Evolutionary conservation across 2,888 invertebrate species (phyloP).

Genomic region (Mythimna impura): DNA sequence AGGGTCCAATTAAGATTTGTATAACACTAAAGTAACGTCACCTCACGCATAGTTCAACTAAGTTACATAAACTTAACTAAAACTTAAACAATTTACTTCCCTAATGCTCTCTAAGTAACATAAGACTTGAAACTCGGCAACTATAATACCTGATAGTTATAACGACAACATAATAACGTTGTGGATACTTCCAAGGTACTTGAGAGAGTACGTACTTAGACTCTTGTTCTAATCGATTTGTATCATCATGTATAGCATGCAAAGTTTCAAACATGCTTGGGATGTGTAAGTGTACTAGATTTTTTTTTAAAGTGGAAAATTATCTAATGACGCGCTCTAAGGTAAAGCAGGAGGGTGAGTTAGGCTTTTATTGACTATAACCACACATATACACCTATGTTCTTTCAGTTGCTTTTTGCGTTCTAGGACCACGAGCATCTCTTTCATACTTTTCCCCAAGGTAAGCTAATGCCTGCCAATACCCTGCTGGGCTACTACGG

Average conservation of each 20-base stretch:
- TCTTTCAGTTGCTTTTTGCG: too few species aligned
- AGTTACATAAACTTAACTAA: not conserved
- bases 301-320: too few species aligned
- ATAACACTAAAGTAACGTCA: not conserved
- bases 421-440: too few species aligned
- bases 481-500: too few species aligned
- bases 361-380: too few species aligned
- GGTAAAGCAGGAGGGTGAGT: too few species aligned
- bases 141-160: slow-evolving; percentile 24
- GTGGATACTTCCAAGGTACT: not conserved
- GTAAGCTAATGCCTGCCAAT: too few species aligned
- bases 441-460: too few species aligned
- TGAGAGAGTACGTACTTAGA: not conserved
- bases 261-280: not conserved
- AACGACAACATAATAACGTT: slow-evolving; percentile 44
- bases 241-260: not conserved
- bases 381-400: too few species aligned
- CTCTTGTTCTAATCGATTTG: not conserved
- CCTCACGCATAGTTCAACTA: not conserved
- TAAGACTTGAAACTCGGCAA: slow-evolving; percentile 28
- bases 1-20: not conserved
- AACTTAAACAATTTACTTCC: slow-evolving; percentile 31
- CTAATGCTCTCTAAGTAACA: slow-evolving; percentile 15
- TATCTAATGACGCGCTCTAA: too few species aligned
- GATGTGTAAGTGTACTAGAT: not conserved